Conservation (phyloP, 2,113 vertebrate genomes). For the Mellivora capensis region DNA sequence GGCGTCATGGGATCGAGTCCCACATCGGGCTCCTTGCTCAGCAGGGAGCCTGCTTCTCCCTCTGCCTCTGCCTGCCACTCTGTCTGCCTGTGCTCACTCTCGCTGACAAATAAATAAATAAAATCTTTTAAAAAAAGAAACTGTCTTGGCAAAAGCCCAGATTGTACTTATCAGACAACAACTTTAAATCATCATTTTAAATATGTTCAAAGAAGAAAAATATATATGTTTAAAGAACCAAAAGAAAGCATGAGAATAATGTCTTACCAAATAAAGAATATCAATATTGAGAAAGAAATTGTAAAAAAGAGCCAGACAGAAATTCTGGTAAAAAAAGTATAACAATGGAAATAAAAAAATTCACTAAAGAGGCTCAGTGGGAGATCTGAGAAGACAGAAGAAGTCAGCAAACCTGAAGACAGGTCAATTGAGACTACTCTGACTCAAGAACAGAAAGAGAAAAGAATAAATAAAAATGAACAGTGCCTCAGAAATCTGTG, state of each 20-base stretch:
- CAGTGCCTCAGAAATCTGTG: neutral
- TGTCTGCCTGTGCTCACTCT: too few relatives aligned
- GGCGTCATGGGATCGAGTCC: too few relatives aligned
- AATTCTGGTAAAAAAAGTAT: neutral
- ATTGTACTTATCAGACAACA: neutral
- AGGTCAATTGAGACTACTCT: neutral
- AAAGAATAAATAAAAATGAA: neutral
- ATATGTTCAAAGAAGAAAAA: neutral
- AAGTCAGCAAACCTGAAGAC: neutral
- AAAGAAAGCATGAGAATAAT: neutral
- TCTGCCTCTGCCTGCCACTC: too few relatives aligned
- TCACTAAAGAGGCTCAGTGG: neutral
- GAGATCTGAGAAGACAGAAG: neutral
- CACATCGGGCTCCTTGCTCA: too few relatives aligned
- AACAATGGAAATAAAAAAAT: neutral
- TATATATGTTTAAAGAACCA: neutral
- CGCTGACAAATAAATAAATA: too few relatives aligned
- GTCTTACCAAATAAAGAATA: neutral
- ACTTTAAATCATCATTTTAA: constrained; percentile 14
- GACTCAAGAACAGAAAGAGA: neutral
- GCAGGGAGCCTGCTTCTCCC: too few relatives aligned
- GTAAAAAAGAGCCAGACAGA: neutral
- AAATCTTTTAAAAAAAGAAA: too few relatives aligned
- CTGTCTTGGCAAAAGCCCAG: neutral
- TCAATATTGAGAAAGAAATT: neutral